Evolutionary conservation across 2,797 vertebrate genomes (phyloP), one percentile per base, ranked within the genome.

Genomic region (Botia kubotai): DNA sequence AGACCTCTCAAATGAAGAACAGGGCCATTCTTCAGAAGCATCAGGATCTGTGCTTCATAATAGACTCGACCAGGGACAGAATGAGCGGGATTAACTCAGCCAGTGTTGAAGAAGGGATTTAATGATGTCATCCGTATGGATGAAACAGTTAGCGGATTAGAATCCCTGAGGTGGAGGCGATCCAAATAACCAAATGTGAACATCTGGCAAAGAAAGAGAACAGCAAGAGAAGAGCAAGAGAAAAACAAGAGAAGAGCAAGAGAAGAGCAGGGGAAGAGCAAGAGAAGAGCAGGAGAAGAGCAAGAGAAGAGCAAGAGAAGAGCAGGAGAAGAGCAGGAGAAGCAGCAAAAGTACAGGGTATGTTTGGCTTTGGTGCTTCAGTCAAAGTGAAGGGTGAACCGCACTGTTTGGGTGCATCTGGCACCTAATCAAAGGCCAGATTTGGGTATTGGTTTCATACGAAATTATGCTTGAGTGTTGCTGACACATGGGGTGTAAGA

Each of bases 41-140:
- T 71, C 74, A 90, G 90, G 92, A 94, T 93, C 91, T 90, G 90
- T 89, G 88, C 87, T 93, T 88, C 86, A 90, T 94, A 93, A 94
- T 93, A 90, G 92, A 93, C 87, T 90, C 88, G 88, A 92, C 93
- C 91, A 92, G 90, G 79, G 87, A 92, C 88, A 92, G 94, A 95
- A 94, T 93, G 91, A 94, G 89, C 90, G 4, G 88, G 93, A 94
- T 94, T 96, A 95, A 94, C 91, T 86, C 85, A 92, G 92, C 92
- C 92, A 92, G 92, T 91, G 88, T 92, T 89, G 85, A 89, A 82
- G 85, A 84, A 91, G 87, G 91, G 92, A 93, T 94, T 94, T 94
- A 92, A 93, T 94, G 93, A 95, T 93, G 94, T 93, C 93, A 94
- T 92, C 90, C 89, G 88, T 93, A 89, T 93, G 92, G 94, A 94